A percentile compares a stretch with the other conserved stretches of the same genome.
Conservation (phyloP, 1,140 invertebrate species). For the Nephotettix cincticeps region DNA sequence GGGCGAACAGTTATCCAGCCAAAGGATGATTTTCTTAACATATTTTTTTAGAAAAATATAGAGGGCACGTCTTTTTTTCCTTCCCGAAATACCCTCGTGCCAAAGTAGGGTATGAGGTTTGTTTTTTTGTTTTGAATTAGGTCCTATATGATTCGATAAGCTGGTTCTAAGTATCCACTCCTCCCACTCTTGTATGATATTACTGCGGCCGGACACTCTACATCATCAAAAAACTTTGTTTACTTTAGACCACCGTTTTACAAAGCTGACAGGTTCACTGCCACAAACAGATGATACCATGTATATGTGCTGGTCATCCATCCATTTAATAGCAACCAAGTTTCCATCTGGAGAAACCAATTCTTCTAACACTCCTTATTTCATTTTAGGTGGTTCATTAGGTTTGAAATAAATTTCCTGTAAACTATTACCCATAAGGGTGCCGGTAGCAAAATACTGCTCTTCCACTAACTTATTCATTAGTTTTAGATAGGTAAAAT, state of each 20-base stretch:
- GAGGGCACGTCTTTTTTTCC: too few species aligned
- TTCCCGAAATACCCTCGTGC: too few species aligned
- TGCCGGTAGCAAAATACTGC: conserved; percentile 30
- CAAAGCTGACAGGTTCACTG: conserved; percentile 22
- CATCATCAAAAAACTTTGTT: conserved; percentile 37
- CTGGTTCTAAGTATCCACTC: conserved; percentile 43
- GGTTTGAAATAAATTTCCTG: conserved; percentile 5
- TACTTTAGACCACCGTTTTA: conserved; percentile 43
- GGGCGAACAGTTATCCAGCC: too few species aligned
- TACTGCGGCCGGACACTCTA: conserved; percentile 39
- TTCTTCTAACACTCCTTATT: not conserved
- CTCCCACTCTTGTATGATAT: conserved; percentile 44
- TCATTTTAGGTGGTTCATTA: not conserved
- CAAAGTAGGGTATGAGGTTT: too few species aligned
- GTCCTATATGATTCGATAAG: conserved; percentile 40
- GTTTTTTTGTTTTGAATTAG: conserved; percentile 41
- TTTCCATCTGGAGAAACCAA: conserved; percentile 1
- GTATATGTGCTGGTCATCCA: conserved; percentile 20
- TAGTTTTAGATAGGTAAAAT: conserved; percentile 32
- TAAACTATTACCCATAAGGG: not conserved
- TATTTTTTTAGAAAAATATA: too few species aligned
- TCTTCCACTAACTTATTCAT: conserved; percentile 18
- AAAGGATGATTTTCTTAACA: too few species aligned
- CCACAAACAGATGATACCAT: conserved; percentile 32
- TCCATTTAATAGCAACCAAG: conserved; percentile 21